Evolutionary conservation across 2,888 invertebrate genomes (phyloP), one percentile per base, ranked within the genome.

Genomic region (Idaea straminata): DNA sequence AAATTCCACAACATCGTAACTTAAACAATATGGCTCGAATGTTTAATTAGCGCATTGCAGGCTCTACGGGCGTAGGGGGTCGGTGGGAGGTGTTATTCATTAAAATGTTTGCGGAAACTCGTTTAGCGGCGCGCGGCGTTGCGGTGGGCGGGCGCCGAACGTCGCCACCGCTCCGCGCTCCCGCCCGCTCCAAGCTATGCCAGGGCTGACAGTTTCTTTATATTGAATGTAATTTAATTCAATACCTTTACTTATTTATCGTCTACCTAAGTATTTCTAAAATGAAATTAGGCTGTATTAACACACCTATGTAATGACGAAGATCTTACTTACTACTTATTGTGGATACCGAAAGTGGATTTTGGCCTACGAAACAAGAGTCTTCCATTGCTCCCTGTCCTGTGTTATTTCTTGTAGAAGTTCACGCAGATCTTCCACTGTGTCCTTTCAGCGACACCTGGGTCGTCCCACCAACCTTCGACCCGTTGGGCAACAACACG

Each of bases 51-150:
- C 90, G 87, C 91, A 88, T 87, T 87, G 91, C 89, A 85, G 87
- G 83, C 83, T 81, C 77, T 68, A 72, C 70, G 73, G 71, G 73
- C 69, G 62, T 74, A 67, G 66, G 63, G 68, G 64, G 71, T 69
- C 65, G 71, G 72, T 76, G 82, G 87, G 86, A 84, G 89, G 92
- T 89, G 89, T 90, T 92, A 91, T 92, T 92, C 91, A 92, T 92
- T 92, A 91, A 91, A 92, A 92, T 91, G 92, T 90, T 92, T 91
- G 91, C 86, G 89, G 91, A 91, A 92, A 92, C 92, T 91, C 92
- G 89, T 91, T 92, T 92, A 92, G 88, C 85, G 83, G 83, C 83
- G 82, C 83, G 88, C 85, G 83, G 83, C 83, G 82, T 83, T 87
- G 91, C 86, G 90, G 91, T 84, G 85, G 89, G 86, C 86, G 85